Conservation (phyloP, 2,797 vertebrate genomes). For the Coendou prehensilis region DNA sequence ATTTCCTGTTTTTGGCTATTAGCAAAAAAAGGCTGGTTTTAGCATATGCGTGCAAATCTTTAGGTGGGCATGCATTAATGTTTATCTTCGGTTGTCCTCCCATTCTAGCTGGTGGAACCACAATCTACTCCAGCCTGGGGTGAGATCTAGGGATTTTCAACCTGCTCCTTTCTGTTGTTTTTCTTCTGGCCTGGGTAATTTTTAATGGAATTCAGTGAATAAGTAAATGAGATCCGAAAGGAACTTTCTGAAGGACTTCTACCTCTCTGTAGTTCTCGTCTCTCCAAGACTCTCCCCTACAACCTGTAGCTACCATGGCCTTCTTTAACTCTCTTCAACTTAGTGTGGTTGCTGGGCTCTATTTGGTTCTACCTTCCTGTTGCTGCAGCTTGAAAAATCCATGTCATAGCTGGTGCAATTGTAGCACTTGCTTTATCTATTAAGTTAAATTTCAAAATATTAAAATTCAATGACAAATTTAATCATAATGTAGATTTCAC, state of each 20-base stretch:
- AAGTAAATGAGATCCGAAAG: neutral
- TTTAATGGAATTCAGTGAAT: neutral
- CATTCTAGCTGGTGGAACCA: neutral
- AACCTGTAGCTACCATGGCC: neutral
- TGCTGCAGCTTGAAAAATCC: neutral
- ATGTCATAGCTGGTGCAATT: too few species aligned
- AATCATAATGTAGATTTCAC: neutral
- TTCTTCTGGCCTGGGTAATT: neutral
- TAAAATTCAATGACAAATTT: neutral
- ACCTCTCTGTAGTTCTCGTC: neutral
- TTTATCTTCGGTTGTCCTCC: neutral
- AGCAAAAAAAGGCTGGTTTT: neutral
- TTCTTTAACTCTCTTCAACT: neutral
- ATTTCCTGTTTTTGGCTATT: neutral
- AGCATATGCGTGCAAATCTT: neutral
- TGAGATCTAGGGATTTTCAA: neutral
- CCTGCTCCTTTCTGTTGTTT: neutral
- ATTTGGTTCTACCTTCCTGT: neutral
- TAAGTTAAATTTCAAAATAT: neutral
- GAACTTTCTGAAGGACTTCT: rapidly evolving
- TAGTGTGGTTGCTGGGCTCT: neutral
- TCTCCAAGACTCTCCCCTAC: neutral
- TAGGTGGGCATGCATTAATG: neutral
- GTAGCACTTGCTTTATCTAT: neutral
- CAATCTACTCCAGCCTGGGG: neutral